Conservation (phyloP, 2,113 vertebrate genomes). For the Megatriorchis doriae region DNA sequence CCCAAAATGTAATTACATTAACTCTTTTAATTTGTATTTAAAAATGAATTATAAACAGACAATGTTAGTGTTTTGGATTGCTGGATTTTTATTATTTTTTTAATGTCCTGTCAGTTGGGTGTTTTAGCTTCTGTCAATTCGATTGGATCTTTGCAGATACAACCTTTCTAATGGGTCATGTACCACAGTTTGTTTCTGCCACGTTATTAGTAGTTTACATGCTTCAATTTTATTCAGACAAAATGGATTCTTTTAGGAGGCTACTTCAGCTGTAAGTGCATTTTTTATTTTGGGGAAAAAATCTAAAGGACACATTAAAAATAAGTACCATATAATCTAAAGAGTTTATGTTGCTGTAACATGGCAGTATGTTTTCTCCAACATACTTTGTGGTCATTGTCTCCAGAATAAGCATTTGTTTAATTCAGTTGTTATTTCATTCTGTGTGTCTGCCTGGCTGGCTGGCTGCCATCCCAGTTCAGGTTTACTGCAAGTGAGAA, state of each 20-base stretch:
- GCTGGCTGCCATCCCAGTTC: background rate
- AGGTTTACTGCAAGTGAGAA: background rate
- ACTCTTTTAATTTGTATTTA: background rate
- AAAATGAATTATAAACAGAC: background rate
- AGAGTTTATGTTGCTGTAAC: background rate
- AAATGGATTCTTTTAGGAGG: background rate
- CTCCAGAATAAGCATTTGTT: background rate
- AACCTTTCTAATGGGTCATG: background rate
- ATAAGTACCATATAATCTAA: background rate
- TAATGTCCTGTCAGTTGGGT: background rate
- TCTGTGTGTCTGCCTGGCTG: background rate
- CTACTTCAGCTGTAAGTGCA: background rate
- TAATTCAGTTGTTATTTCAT: background rate
- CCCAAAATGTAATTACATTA: background rate
- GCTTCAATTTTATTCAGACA: background rate
- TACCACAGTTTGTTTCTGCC: background rate
- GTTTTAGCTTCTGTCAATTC: background rate
- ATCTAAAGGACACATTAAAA: background rate
- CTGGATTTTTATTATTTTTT: background rate
- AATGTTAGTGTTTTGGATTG: background rate
- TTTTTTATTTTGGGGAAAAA: background rate
- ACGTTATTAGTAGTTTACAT: background rate
- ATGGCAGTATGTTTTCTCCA: background rate
- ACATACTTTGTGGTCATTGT: background rate
- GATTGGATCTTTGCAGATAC: background rate